phyloP scores from a whole-genome alignment of 2,113 vertebrate genomes.

The Puma concolor region DNA sequence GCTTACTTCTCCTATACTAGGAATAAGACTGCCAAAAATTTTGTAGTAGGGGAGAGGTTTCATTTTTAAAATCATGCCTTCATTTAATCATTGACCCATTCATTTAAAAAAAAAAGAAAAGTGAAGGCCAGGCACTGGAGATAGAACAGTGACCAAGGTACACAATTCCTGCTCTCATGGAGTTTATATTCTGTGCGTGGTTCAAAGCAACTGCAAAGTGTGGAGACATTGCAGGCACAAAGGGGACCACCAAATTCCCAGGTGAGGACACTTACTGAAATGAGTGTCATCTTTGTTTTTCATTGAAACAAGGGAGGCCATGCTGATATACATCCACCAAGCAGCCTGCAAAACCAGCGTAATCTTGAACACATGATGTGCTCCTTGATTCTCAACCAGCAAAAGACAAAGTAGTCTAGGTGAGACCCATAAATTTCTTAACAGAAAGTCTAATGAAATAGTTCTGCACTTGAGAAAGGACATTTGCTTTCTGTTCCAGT shows the following conservation, averaged over 20 bases:
- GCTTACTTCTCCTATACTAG: not conserved
- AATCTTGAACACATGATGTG: not conserved
- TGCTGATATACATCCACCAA: not conserved
- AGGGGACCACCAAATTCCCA: not conserved
- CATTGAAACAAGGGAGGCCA: not conserved
- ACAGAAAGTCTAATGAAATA: not conserved
- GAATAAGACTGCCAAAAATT: not conserved
- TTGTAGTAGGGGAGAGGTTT: not conserved
- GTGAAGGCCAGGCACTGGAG: not conserved
- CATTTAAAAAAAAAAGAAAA: not conserved
- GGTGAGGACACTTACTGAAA: not conserved
- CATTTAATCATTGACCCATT: not conserved
- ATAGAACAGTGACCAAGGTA: not conserved
- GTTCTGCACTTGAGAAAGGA: not conserved
- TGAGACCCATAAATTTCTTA: not conserved
- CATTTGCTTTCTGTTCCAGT: not conserved
- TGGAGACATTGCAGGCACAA: not conserved
- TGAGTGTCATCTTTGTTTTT: not conserved
- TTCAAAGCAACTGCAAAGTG: not conserved
- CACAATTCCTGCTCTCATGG: not conserved
- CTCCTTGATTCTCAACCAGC: not conserved
- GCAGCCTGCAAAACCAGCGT: not conserved
- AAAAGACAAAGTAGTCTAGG: not conserved
- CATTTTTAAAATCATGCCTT: not conserved
- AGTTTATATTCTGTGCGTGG: not conserved